Percentiles rank a stretch among this genome's conserved stretches.
These are phyloP conservation scores for Boloria euphrosyne DNA, from an alignment of 2,888 invertebrate species.

Conservation along the genomic window DNA sequence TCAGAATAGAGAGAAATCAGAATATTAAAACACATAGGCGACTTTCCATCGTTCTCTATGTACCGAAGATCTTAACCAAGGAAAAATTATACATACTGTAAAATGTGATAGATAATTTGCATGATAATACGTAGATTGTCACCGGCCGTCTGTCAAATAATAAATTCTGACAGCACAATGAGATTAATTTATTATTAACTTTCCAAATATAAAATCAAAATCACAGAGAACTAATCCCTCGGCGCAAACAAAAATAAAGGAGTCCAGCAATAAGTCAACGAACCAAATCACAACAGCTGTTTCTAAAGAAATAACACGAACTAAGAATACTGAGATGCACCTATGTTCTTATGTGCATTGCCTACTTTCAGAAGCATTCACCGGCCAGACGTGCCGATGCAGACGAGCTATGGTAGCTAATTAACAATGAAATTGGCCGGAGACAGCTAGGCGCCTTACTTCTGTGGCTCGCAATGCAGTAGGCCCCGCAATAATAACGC, in stretches of 20 bases:
- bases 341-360: conserved; percentile 48
- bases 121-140: too few species aligned
- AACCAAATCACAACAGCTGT: conserved; percentile 57
- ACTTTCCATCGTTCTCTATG: too few species aligned
- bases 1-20: too few species aligned
- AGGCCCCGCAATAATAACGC: conserved; percentile 71
- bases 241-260: conserved; percentile 46
- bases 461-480: conserved; percentile 65
- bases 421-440: conserved; percentile 74
- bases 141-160: background rate
- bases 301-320: conserved; percentile 53
- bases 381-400: conserved; percentile 65
- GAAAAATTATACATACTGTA: too few species aligned
- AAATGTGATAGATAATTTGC: too few species aligned
- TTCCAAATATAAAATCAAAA: conserved; percentile 42
- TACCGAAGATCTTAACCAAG: too few species aligned
- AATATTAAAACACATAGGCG: too few species aligned
- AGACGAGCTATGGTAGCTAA: conserved; percentile 67
- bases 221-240: conserved; percentile 33
- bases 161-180: conserved; percentile 27
- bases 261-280: conserved; percentile 45
- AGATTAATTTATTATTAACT: conserved; percentile 35
- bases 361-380: conserved; percentile 67
- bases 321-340: conserved; percentile 49
- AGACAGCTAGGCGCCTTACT: conserved; percentile 80